Evolutionary conservation across 2,888 invertebrate species (phyloP), one percentile per base, ranked within the genome.

Genomic region (Agelastica alni): DNA sequence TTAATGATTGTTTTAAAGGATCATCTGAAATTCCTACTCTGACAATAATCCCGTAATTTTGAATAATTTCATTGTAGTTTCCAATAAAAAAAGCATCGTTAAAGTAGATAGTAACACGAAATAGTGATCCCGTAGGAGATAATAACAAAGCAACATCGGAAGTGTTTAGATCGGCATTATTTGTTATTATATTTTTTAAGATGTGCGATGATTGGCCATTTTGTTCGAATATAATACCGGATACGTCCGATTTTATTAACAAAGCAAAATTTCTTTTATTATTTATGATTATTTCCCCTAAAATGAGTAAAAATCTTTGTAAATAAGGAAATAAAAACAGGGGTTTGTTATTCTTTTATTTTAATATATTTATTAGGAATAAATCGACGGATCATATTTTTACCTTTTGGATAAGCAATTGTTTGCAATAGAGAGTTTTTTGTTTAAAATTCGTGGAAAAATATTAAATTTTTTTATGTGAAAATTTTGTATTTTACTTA

Each of bases 11-110:
- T 46, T 80, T 74, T 7, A 84, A 75, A 65, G 81, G 79, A 5
- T 30, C 12, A 1, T 79, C 74, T 22, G 77, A 73, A 12, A 68
- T 79, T 0, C 81, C 83, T 2, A 86, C 74, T 22, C 85, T 83
- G 43, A 85, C 74, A 18, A 85, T 79, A 20, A 81, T 80, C 56
- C 57, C 58, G 10, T 62, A 56, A n/a, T 56, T 36, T n/a, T 14
- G 43, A 10, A 36, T 32, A 13, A 17, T 43, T 7, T 26, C 39
- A 37, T 53, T 43, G 6, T 41, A 51, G 9, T 39, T 39, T 52
- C 62, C 61, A 48, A 65, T 58, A 44, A 68, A 68, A 6, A 68
- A 51, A 17, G 58, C 60, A 54, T 66, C 58, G 28, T 58, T 62
- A 31, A 60, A 62, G 48, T 56, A 65, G 5, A 66, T 43, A 2